Conservation (phyloP, 92 coral and sea anemone genomes). For the Paramuricea clavata region DNA sequence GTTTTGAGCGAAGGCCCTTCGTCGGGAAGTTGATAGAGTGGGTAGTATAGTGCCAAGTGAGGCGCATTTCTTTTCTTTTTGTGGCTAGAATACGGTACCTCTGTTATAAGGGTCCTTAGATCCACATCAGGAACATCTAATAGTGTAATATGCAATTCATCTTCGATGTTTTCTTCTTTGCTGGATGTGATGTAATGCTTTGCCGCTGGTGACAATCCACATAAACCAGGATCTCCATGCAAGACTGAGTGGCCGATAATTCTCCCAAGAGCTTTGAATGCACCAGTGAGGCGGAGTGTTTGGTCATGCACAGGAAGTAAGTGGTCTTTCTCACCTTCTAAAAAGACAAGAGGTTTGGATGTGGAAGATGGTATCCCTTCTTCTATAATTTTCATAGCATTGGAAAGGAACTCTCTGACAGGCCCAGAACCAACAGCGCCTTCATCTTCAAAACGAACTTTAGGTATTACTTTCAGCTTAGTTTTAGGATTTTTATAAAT, state of each 20-base stretch:
- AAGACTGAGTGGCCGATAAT: conserved; percentile 26
- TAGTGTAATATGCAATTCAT: conserved; percentile 12
- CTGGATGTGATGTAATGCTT: conserved; percentile 5
- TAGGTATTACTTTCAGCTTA: conserved; percentile 15
- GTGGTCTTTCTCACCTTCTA: conserved; percentile 34
- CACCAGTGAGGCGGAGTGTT: conserved; percentile 32
- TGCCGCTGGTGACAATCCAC: conserved; percentile 31
- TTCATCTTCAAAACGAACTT: conserved; percentile 44
- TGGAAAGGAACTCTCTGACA: conserved; percentile 16
- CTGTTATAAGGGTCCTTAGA: conserved; percentile 6
- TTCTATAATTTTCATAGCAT: conserved; percentile 21
- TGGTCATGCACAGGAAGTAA: conserved; percentile 24
- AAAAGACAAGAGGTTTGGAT: conserved; percentile 21
- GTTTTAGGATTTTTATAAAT: conserved; percentile 32
- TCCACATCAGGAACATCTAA: conserved; percentile 37
- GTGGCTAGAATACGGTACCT: neutral
- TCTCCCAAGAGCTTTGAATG: conserved; percentile 33
- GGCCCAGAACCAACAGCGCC: conserved; percentile 35
- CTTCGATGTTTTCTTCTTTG: neutral
- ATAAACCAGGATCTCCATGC: conserved; percentile 45
- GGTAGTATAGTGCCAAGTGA: too few relatives aligned
- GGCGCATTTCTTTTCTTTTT: neutral
- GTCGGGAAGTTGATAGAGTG: too few relatives aligned
- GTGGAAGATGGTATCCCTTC: conserved; percentile 38
- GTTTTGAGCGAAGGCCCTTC: too few relatives aligned